Conservation (phyloP, 53 echinoderm and acorn worm species). For the Temnopleurus reevesii region DNA sequence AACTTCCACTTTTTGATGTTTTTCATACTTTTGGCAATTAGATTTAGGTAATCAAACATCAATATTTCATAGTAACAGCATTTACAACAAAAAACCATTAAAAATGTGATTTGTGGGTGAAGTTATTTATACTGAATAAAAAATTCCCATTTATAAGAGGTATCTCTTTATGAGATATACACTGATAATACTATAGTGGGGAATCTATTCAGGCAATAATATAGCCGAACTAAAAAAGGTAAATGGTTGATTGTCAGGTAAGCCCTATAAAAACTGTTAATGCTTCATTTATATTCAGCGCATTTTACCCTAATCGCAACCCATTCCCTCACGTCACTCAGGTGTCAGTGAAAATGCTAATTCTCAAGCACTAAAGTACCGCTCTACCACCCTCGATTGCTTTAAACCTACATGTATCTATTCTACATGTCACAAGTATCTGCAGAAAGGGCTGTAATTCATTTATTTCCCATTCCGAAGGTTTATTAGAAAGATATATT, state of each 20-base stretch:
- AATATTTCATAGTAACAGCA: too few species aligned
- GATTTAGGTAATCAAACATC: too few species aligned
- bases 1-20: too few species aligned
- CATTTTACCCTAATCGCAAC: not conserved
- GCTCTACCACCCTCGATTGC: not conserved
- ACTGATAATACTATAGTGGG: not conserved
- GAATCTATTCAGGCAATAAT: not conserved
- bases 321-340: not conserved
- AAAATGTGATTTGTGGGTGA: too few species aligned
- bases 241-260: not conserved
- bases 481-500: constrained; percentile 15
- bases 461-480: not conserved
- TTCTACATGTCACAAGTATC: not conserved
- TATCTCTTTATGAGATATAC: too few species aligned
- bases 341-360: constrained; percentile 24
- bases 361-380: not conserved
- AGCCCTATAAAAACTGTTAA: constrained; percentile 31
- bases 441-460: not conserved
- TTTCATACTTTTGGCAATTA: too few species aligned
- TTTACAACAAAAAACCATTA: too few species aligned
- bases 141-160: too few species aligned
- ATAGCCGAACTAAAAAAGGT: not conserved
- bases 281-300: constrained; percentile 5
- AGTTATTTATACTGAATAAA: too few species aligned
- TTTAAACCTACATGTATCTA: constrained; percentile 11